Conservation (phyloP, 2,113 vertebrate species). For the Excalfactoria chinensis region DNA sequence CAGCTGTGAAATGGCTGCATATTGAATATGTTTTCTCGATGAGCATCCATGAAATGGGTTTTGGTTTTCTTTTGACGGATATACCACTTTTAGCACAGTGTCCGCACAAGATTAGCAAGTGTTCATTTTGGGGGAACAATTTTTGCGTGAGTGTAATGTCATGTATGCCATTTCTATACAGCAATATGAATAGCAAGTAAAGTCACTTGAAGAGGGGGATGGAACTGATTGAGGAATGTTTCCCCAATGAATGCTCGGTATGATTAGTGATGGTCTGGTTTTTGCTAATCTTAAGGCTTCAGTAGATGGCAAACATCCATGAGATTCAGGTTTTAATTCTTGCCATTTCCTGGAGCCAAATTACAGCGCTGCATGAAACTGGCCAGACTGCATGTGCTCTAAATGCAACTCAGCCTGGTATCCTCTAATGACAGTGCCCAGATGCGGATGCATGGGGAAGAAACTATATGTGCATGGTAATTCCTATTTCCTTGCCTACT, state of each 20-base stretch:
- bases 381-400: not conserved
- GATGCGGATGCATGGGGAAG: not conserved
- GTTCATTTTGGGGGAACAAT: not conserved
- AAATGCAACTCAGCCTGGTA: not conserved
- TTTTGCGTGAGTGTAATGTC: not conserved
- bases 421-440: not conserved
- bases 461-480: accelerated
- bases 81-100: slow-evolving; percentile 42
- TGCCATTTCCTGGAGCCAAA: not conserved
- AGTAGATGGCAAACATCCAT: accelerated
- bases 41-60: slow-evolving; percentile 56
- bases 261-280: not conserved
- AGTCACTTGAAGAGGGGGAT: not conserved
- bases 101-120: slow-evolving; percentile 29
- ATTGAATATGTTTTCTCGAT: slow-evolving; percentile 50
- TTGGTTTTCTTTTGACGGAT: slow-evolving; percentile 52
- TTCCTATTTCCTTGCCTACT: not conserved
- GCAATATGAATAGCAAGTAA: not conserved
- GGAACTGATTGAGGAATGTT: not conserved
- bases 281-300: not conserved
- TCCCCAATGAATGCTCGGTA: not conserved
- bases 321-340: not conserved
- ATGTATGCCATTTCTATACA: not conserved
- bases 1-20: slow-evolving; percentile 66
- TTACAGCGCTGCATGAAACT: not conserved